A percentile compares a stretch with the other conserved stretches of the same genome.
phyloP scores from a whole-genome alignment of 2,888 invertebrate species.

The Nomada ferruginata region DNA sequence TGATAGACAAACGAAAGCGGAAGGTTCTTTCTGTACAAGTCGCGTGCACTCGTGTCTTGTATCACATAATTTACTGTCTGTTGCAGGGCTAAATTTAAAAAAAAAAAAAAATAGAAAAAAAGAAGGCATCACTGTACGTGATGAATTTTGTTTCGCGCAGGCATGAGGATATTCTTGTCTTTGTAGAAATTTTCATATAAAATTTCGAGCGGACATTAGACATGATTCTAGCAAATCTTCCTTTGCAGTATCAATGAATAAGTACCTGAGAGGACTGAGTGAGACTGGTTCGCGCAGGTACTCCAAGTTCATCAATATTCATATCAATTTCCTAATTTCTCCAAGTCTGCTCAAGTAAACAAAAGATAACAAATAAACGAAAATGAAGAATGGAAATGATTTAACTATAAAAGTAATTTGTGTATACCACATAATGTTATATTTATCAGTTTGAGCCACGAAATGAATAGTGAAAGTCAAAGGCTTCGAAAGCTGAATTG shows the following conservation, averaged over 20 bases:
- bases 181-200: constrained; percentile 55
- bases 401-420: constrained; percentile 39
- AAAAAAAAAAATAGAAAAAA: neutral
- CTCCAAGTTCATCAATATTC: constrained; percentile 67
- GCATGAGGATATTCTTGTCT: constrained; percentile 36
- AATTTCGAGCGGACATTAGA: constrained; percentile 54
- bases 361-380: constrained; percentile 1
- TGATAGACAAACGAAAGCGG: constrained; percentile 7
- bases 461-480: constrained; percentile 50
- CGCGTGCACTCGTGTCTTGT: constrained; percentile 8
- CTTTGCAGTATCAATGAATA: constrained; percentile 67
- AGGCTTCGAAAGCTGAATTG: constrained; percentile 37
- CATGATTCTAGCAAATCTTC: constrained; percentile 58
- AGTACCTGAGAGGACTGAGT: constrained; percentile 68
- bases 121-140: neutral
- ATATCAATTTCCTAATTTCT: constrained; percentile 72
- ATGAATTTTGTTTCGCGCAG: constrained; percentile 31
- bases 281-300: constrained; percentile 64
- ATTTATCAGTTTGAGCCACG: constrained; percentile 29
- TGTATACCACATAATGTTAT: constrained; percentile 41
- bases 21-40: constrained; percentile 26
- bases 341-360: constrained; percentile 53
- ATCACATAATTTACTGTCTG: constrained; percentile 17
- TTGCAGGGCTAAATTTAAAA: constrained; percentile 10
- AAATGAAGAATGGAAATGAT: constrained; percentile 2